These are phyloP conservation scores for Medauroidea extradentata DNA, from an alignment of 1,140 invertebrate species.

Conservation along the genomic window DNA sequence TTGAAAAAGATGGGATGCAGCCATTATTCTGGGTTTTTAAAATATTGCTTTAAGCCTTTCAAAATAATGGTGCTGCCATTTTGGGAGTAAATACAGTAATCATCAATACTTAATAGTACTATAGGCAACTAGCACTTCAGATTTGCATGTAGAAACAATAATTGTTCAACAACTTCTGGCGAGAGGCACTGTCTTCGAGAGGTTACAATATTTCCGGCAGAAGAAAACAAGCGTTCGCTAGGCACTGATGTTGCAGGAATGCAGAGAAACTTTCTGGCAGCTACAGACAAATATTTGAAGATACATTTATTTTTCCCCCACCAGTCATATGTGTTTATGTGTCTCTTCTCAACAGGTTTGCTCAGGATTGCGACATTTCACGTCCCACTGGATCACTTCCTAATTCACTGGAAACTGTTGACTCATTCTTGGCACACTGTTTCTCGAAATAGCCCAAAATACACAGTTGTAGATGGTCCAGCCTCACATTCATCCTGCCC, in stretches of 20 bases:
- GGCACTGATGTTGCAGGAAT: constrained; percentile 23
- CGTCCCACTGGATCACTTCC: neutral
- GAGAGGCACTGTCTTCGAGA: constrained; percentile 5
- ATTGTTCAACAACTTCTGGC: constrained; percentile 15
- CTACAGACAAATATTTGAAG: neutral
- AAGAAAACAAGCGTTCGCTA: constrained; percentile 27
- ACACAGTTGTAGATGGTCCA: neutral
- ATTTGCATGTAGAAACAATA: constrained; percentile 17
- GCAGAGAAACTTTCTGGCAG: constrained; percentile 22
- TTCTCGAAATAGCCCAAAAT: constrained; percentile 4
- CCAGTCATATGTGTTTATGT: too few relatives aligned
- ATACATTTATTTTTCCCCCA: constrained; percentile 19
- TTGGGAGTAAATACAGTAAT: too few relatives aligned
- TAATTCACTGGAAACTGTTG: neutral
- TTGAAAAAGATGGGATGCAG: too few relatives aligned
- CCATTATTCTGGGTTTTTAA: too few relatives aligned
- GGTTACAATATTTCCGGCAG: constrained; percentile 22
- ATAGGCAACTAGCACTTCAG: too few relatives aligned
- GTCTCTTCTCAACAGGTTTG: constrained; percentile 6
- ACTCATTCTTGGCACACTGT: constrained; percentile 1
- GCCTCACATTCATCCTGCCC: neutral
- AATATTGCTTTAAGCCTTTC: too few relatives aligned
- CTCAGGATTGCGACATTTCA: neutral
- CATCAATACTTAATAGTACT: too few relatives aligned
- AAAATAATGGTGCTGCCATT: too few relatives aligned